These are phyloP conservation scores for Noctuana brunneofusca DNA, from an alignment of 2,888 invertebrate species.

Conservation along the genomic window DNA sequence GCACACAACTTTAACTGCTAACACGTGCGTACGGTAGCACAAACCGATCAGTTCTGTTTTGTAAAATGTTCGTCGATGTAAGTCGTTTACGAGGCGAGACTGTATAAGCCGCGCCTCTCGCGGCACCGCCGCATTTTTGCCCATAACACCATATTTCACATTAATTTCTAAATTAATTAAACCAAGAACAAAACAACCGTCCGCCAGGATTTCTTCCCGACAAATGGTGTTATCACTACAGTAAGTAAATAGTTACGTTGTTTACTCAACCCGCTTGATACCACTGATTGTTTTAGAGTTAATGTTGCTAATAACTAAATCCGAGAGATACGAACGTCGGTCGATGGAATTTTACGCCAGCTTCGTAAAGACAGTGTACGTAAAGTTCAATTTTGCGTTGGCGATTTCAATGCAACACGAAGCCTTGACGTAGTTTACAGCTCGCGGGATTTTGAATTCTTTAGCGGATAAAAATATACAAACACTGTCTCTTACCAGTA, in stretches of 20 bases:
- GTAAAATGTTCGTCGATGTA: constrained; percentile 1
- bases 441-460: constrained; percentile 30
- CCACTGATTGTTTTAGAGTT: constrained; percentile 31
- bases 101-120: constrained; percentile 64
- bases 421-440: constrained; percentile 29
- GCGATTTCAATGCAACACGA: constrained; percentile 8
- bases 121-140: constrained; percentile 68
- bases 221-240: constrained; percentile 51
- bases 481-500: constrained; percentile 16
- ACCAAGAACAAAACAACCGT: constrained; percentile 51
- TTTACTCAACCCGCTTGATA: constrained; percentile 46
- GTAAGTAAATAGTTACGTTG: constrained; percentile 40
- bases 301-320: constrained; percentile 28
- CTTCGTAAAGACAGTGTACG: neutral
- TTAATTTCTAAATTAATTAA: constrained; percentile 19
- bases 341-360: constrained; percentile 55
- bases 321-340: constrained; percentile 39
- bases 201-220: constrained; percentile 49
- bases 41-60: constrained; percentile 38
- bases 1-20: constrained; percentile 20
- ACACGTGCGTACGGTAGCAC: constrained; percentile 40
- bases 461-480: constrained; percentile 35
- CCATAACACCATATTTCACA: constrained; percentile 27
- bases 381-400: constrained; percentile 24
- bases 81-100: constrained; percentile 55